Evolutionary conservation across 2,888 invertebrate species (phyloP).

Genomic region (Spodoptera picta): DNA sequence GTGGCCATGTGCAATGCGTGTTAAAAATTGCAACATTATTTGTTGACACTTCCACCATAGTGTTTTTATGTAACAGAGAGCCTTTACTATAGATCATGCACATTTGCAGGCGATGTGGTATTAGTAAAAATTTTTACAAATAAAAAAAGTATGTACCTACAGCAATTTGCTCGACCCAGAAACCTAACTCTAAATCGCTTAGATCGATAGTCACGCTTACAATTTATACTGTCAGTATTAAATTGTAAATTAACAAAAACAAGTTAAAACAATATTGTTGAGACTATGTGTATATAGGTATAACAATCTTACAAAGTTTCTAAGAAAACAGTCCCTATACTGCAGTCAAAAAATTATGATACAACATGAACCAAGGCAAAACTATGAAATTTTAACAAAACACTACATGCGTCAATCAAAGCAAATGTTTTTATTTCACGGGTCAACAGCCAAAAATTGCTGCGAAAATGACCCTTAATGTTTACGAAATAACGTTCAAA

Average conservation of each 20-base stretch:
- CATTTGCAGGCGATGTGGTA: background rate
- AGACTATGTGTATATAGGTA: no score
- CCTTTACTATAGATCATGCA: no score
- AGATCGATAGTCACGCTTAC: no score
- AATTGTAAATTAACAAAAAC: no score
- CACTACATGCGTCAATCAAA: slow-evolving; percentile 15
- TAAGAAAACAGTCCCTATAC: slow-evolving; percentile 5
- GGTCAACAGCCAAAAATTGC: slow-evolving; percentile 13
- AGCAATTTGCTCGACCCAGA: no score
- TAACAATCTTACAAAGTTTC: slow-evolving; percentile 6
- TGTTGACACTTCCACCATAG: slow-evolving; percentile 8
- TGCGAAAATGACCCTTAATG: slow-evolving; percentile 3
- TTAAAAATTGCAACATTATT: slow-evolving; percentile 23
- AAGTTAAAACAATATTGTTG: no score
- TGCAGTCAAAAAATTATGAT: slow-evolving; percentile 21
- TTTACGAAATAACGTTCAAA: no score
- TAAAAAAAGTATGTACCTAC: background rate
- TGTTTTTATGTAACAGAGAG: background rate
- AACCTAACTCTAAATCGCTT: no score
- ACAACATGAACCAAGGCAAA: slow-evolving; percentile 20
- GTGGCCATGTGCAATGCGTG: slow-evolving; percentile 11
- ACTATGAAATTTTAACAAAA: slow-evolving; percentile 16
- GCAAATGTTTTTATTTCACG: slow-evolving; percentile 16
- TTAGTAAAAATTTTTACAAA: background rate
- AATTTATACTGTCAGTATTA: no score